Base-by-base conservation (phyloP, 2,888 invertebrate genomes). In the Cremastobaeus sp. region DNA sequence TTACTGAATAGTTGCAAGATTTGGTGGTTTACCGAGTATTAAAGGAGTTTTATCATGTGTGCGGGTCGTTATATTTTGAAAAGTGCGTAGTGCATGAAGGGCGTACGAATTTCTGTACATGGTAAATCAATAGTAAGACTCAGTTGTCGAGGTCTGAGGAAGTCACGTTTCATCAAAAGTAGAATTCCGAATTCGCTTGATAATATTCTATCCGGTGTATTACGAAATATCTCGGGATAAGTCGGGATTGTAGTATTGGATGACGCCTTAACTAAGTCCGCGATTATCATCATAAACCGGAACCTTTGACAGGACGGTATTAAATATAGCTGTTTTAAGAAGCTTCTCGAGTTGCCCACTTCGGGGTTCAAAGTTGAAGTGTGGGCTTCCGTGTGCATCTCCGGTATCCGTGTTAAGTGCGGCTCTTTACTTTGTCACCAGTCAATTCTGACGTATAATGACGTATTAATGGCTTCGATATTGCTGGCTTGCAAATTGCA, bases 381-480 rank as follows among this genome's bases (percentile, higher is more conserved):
- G 17, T 8, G 35, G 35, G 11, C 2, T 30, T 2, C 2, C n/a
- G 9, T 9, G n/a, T 8, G 15, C 1, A 17, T 18, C 18, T 43
- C 17, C 14, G 30, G 47, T 47, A 9, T 30, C 47, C 14, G 11
- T 11, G 12, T 20, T 21, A 20, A 41, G 20, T 21, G 21, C 41
- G 1, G 11, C 39, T 21, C 1, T 3, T 11, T 5, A 41, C 11
- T 8, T 9, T 3, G 20, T 11, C 15, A 9, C 14, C 8, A 45
- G 11, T 20, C 11, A 18, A 1, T 18, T 18, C 1, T 18, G 20
- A 20, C 34, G 20, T 18, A 15, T 20, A 9, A 50, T 18, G 52
- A 55, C 54, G 30, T 37, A 55, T 55, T 41, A 55, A 52, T 52
- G 15, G 17, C 50, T 12, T 9, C 6, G 21, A 20, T 35, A 50